These are phyloP conservation scores for Nannospalax galili DNA, from an alignment of 2,113 vertebrate species.

Conservation along the genomic window DNA sequence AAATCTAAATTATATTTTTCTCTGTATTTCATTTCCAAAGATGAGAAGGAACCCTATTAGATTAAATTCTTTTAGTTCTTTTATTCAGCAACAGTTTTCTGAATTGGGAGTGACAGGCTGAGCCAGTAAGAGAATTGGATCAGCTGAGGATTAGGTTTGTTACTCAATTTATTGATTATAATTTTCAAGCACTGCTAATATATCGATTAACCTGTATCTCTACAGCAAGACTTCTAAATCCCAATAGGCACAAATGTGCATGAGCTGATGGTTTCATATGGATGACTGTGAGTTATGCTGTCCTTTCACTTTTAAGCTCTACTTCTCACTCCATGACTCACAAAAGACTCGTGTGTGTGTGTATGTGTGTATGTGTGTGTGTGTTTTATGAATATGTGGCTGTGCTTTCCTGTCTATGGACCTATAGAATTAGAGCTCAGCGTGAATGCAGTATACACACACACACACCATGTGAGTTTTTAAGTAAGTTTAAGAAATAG, in stretches of 20 bases:
- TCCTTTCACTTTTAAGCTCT: neutral
- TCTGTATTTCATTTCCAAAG: conserved; percentile 11
- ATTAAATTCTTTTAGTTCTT: neutral
- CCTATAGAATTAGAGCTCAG: neutral
- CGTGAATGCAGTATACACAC: neutral
- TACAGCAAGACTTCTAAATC: conserved; percentile 31
- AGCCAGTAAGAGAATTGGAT: conserved; percentile 1
- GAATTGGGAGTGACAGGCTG: neutral
- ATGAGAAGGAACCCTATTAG: neutral
- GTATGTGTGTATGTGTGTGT: neutral
- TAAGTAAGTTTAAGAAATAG: too few relatives aligned
- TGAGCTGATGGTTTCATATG: neutral
- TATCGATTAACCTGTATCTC: conserved; percentile 26
- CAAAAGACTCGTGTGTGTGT: neutral
- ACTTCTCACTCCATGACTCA: neutral
- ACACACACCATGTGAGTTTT: too few relatives aligned
- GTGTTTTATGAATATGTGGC: accelerated
- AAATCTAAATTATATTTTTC: conserved; percentile 17
- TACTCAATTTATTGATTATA: conserved; percentile 59
- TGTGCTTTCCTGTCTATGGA: too few relatives aligned
- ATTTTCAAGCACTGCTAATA: conserved; percentile 26
- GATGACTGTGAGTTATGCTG: neutral
- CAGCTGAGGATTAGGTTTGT: conserved; percentile 53
- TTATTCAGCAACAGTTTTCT: conserved; percentile 3
- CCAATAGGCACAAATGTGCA: neutral